These are phyloP conservation scores for Henricia sp. DNA, from an alignment of 53 echinoderm and acorn worm genomes.

Conservation along the genomic window DNA sequence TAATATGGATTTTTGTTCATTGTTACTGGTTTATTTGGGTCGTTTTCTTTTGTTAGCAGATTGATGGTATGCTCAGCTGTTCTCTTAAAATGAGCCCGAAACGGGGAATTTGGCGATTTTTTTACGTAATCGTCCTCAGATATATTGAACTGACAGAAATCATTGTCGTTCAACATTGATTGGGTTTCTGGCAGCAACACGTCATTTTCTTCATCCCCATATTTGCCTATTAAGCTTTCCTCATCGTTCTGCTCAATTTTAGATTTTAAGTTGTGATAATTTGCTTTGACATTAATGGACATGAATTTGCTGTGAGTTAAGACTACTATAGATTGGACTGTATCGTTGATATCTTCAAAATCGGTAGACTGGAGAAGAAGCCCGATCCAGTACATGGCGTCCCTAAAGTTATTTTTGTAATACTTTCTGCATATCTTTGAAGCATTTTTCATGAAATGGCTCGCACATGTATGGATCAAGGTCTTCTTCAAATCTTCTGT, in stretches of 20 bases:
- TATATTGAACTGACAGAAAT: background rate
- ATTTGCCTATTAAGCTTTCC: background rate
- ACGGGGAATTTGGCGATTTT: background rate
- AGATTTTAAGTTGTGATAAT: background rate
- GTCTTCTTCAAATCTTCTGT: background rate
- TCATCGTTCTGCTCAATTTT: background rate
- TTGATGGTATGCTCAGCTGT: background rate
- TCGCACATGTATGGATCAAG: background rate
- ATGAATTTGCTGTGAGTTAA: background rate
- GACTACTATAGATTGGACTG: background rate
- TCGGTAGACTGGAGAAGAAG: background rate
- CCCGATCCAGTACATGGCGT: background rate
- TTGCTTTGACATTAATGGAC: background rate
- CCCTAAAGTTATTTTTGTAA: background rate
- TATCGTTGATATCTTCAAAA: background rate
- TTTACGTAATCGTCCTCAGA: background rate
- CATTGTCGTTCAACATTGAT: background rate
- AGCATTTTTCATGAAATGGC: background rate
- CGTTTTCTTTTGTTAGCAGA: background rate
- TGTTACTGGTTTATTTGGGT: too few relatives aligned
- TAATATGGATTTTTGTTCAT: too few relatives aligned
- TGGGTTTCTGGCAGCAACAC: background rate
- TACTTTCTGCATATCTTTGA: background rate
- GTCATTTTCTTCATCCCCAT: background rate
- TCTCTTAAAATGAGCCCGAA: background rate